phyloP scores from a whole-genome alignment of 2,113 vertebrate species.

The Pachycephala philippinensis region DNA sequence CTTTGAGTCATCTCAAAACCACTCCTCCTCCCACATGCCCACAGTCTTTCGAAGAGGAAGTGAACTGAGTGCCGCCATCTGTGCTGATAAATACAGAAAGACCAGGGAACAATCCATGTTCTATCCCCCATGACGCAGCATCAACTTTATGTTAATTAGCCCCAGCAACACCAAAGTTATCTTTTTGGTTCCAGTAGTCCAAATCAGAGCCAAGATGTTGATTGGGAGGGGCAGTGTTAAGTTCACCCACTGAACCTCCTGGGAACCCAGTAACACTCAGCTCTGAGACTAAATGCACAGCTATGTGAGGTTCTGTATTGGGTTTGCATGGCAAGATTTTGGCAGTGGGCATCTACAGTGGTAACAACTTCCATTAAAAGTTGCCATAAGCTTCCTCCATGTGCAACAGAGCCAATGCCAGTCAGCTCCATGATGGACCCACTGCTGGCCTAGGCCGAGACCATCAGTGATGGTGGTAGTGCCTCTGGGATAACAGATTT shows the following conservation, averaged over 20 bases:
- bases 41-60: background rate
- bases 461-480: fast-evolving
- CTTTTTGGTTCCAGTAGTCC: background rate
- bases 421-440: background rate
- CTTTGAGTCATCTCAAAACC: background rate
- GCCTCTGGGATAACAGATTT: background rate
- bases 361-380: background rate
- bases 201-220: background rate
- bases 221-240: background rate
- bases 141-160: background rate
- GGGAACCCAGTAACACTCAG: background rate
- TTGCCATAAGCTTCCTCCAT: background rate
- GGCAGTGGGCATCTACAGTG: background rate
- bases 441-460: fast-evolving
- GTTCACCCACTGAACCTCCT: background rate
- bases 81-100: background rate
- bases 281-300: background rate
- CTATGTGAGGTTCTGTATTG: background rate
- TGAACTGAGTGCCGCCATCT: background rate
- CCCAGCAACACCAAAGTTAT: background rate
- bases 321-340: background rate
- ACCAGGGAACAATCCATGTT: background rate
- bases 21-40: background rate
- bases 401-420: background rate
- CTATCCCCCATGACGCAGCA: background rate